Percentiles rank a stretch among this genome's conserved stretches.
phyloP scores from a whole-genome alignment of 2,113 vertebrate species.

The Ranitomeya variabilis region DNA sequence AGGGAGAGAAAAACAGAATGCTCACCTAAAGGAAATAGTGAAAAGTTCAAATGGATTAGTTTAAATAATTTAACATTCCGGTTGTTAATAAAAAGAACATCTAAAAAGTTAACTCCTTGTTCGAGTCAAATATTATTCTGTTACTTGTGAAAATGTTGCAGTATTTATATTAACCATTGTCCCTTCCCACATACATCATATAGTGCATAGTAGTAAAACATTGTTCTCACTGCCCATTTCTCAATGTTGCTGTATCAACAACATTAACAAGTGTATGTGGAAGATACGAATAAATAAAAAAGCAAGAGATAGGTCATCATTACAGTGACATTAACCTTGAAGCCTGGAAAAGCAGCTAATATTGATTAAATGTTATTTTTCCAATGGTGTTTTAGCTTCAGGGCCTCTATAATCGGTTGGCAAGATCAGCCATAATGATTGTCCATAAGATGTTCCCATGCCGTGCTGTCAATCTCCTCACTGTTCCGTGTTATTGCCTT shows the following conservation, averaged over 20 bases:
- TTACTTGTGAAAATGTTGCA: neutral
- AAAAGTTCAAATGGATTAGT: neutral
- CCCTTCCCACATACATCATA: neutral
- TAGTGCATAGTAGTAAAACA: neutral
- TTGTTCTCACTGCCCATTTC: neutral
- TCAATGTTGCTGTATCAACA: neutral
- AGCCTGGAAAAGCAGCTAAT: conserved; percentile 53
- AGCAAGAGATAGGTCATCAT: conserved; percentile 47
- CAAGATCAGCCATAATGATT: conserved; percentile 42
- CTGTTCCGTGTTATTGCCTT: neutral
- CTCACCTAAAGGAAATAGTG: neutral
- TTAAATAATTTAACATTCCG: neutral
- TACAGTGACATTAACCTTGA: conserved; percentile 56
- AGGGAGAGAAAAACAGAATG: neutral
- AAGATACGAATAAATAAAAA: conserved; percentile 19
- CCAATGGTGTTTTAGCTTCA: conserved; percentile 51
- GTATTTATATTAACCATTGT: too few relatives aligned
- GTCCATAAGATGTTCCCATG: conserved; percentile 19
- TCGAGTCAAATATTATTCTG: neutral
- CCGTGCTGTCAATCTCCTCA: conserved; percentile 5
- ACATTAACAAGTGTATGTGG: conserved; percentile 4
- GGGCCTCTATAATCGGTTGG: conserved; percentile 46
- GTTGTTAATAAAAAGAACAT: neutral
- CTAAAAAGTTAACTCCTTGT: neutral
- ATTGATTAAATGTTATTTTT: conserved; percentile 59